Base-by-base conservation (phyloP, 2,888 invertebrate species). In the Lepidonotus clava region DNA sequence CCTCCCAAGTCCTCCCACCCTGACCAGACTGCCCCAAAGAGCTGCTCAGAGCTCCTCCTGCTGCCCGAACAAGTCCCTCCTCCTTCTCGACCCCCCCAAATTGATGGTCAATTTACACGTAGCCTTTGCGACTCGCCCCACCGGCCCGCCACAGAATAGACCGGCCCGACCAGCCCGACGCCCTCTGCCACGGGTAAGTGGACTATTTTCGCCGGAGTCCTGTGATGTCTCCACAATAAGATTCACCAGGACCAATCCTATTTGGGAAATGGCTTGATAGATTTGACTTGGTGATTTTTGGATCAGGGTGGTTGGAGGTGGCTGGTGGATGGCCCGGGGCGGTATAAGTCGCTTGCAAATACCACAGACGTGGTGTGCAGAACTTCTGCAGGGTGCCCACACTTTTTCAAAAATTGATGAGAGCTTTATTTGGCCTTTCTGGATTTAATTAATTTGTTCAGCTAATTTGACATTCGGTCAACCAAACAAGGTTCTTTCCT, bases 71-170 rank as follows among this genome's bases (percentile, higher is more conserved):
- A 46, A 18, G 46, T 46, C 46, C 46, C 18, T 11, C 46, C 18
- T 11, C 46, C 6, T 46, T 46, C 8, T 6, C 46, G 24, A 5
- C 61, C 61, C 28, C 28, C 61, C 61, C 61, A 61, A 61, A 61
- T 61, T 61, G 61, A 61, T 61, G 61, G 61, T 61, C 61, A 61
- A 61, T 61, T 61, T 61, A 61, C 61, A 61, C 61, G 28, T 61
- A 61, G 61, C 61, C 61, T 28, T 61, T 61, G 28, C 61, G 28
- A 28, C 61, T 61, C 28, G 28, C 61, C 14, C 61, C 61, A 1
- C 61, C 11, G n/a, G n/a, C 2, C 5, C 61, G 2, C 24, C 28
- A 24, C 61, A 28, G 61, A 61, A 61, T 61, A 61, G 21, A 56
- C 56, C n/a, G 11, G 5, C 5, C 56, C 24, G 56, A n/a, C 14